Percentiles rank a stretch among this genome's conserved stretches.
phyloP scores from a whole-genome alignment of 2,113 vertebrate species.

The Corythaeola cristata region DNA sequence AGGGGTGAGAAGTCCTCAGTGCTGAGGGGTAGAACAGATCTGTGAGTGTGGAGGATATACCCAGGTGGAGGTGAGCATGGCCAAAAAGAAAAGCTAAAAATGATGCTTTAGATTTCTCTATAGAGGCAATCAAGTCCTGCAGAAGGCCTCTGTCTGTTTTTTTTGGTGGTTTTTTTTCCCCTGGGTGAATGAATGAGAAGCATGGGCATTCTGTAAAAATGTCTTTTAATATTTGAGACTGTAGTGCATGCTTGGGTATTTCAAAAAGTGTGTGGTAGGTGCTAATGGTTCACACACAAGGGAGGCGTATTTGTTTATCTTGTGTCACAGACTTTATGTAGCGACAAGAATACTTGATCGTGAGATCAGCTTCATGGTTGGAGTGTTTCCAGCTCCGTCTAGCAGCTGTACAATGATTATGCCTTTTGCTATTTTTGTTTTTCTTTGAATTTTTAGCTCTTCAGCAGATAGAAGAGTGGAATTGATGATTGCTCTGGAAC shows the following conservation, averaged over 20 bases:
- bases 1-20: neutral
- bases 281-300: neutral
- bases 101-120: neutral
- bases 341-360: neutral
- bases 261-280: neutral
- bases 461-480: neutral
- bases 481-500: neutral
- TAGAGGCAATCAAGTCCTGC: neutral
- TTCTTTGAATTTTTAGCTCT: neutral
- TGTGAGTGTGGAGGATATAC: neutral
- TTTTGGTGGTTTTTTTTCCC: neutral
- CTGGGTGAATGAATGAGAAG: neutral
- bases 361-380: neutral
- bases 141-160: neutral
- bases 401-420: neutral
- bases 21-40: neutral
- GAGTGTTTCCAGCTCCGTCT: neutral
- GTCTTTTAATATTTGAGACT: neutral
- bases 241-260: neutral
- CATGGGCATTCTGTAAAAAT: neutral
- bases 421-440: neutral
- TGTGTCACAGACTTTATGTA: neutral
- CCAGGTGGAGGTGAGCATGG: neutral
- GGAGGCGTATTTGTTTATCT: neutral
- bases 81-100: neutral